Conservation (phyloP, 2,797 vertebrate species). For the Pelochelys cantorii region DNA sequence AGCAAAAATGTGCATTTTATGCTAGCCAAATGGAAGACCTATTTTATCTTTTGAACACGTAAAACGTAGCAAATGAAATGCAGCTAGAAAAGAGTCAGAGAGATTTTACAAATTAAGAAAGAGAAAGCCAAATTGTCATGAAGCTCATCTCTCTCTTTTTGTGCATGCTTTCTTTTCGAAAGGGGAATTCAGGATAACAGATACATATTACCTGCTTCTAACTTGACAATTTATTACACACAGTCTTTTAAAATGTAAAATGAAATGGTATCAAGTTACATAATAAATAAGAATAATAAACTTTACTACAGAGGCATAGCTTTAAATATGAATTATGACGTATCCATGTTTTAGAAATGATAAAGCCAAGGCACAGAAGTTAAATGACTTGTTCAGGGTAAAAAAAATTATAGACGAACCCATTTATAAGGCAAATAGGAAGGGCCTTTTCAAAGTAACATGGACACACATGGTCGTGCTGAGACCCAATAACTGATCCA, state of each 20-base stretch:
- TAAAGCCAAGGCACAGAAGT: accelerated
- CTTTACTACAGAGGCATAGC: neutral
- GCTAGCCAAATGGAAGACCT: slow-evolving; percentile 31
- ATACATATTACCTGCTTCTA: slow-evolving; percentile 47
- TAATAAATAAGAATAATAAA: neutral
- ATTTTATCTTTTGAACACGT: slow-evolving; percentile 44
- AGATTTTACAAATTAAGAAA: slow-evolving; percentile 43
- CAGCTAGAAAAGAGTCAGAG: slow-evolving; percentile 31
- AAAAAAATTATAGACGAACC: neutral
- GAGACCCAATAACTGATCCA: neutral
- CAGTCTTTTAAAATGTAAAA: slow-evolving; percentile 32
- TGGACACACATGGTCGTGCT: neutral
- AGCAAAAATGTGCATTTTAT: slow-evolving; percentile 14
- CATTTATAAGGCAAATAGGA: neutral
- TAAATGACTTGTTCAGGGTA: neutral
- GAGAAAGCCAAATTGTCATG: slow-evolving; percentile 24
- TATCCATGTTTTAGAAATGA: neutral
- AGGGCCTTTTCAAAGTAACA: neutral
- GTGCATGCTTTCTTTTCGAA: slow-evolving; percentile 49
- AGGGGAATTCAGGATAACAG: slow-evolving; percentile 24
- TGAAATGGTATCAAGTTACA: neutral
- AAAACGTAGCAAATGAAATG: slow-evolving; percentile 48
- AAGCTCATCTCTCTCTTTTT: slow-evolving; percentile 48
- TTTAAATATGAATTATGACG: neutral
- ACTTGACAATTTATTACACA: slow-evolving; percentile 45